Percentiles rank a stretch among this genome's conserved stretches.
phyloP scores from a whole-genome alignment of 2,888 invertebrate genomes.

The Corbicula japonica region DNA sequence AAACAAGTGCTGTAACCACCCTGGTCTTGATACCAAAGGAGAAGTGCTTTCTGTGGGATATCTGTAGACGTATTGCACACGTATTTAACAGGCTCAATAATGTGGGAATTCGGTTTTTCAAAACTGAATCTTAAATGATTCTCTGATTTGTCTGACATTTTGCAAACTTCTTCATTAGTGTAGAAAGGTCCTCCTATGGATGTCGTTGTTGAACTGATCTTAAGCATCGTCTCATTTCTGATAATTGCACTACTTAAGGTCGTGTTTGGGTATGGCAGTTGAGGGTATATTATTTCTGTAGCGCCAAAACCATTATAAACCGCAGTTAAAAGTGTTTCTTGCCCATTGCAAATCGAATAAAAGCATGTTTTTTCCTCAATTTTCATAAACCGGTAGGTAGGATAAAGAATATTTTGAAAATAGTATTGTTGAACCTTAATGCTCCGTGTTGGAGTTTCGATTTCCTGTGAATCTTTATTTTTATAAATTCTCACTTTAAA shows the following conservation, averaged over 20 bases:
- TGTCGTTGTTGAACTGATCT: not conserved
- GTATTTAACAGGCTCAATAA: not conserved
- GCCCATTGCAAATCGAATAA: not conserved
- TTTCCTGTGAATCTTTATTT: not conserved
- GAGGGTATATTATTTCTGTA: not conserved
- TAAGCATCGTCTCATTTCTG: not conserved
- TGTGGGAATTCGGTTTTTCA: too few relatives aligned
- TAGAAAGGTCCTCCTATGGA: not conserved
- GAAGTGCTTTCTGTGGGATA: not conserved
- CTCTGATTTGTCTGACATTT: too few relatives aligned
- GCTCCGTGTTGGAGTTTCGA: too few relatives aligned
- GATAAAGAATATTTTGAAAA: too few relatives aligned
- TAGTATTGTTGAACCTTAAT: too few relatives aligned
- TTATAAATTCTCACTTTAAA: not conserved
- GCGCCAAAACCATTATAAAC: not conserved
- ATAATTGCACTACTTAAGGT: not conserved
- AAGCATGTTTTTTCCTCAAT: too few relatives aligned
- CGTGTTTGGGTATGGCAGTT: not conserved
- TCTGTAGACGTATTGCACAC: not conserved
- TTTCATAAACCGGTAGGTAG: too few relatives aligned
- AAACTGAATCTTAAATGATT: too few relatives aligned
- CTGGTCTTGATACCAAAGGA: not conserved
- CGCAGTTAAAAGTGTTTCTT: not conserved
- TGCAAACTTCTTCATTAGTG: not conserved
- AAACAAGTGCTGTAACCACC: not conserved